Conservation (phyloP, 2,888 invertebrate genomes). For the Hyalella azteca region DNA sequence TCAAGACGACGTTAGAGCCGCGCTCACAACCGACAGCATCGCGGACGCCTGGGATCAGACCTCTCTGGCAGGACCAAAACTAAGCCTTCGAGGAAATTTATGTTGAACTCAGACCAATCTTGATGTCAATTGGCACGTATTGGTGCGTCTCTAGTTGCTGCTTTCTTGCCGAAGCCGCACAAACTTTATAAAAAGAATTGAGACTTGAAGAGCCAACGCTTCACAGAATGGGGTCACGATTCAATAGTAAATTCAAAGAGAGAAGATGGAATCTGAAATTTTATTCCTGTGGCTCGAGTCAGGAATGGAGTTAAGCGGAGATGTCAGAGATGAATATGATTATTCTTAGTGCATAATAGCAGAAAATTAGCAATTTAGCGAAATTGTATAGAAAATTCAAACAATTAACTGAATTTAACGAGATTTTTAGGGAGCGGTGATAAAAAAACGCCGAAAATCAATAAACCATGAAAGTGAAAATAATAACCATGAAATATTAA, state of each 20-base stretch:
- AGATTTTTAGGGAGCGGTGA: too few relatives aligned
- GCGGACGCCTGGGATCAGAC: slow-evolving; percentile 6
- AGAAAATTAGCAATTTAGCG: too few relatives aligned
- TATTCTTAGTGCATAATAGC: too few relatives aligned
- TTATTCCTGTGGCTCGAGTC: too few relatives aligned
- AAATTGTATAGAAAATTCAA: too few relatives aligned
- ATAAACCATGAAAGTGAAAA: too few relatives aligned
- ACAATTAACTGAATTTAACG: too few relatives aligned
- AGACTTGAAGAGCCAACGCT: background rate
- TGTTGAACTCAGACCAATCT: background rate
- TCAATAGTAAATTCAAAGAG: background rate
- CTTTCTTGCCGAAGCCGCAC: background rate
- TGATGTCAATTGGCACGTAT: slow-evolving; percentile 32
- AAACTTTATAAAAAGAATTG: slow-evolving; percentile 1
- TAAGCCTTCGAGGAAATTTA: slow-evolving; percentile 31
- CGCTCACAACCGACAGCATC: background rate
- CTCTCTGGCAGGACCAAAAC: slow-evolving; percentile 12
- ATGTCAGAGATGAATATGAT: too few relatives aligned
- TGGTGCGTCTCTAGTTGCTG: slow-evolving; percentile 29
- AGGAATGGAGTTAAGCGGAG: too few relatives aligned
- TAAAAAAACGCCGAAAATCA: too few relatives aligned
- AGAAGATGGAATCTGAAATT: background rate
- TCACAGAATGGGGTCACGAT: background rate
- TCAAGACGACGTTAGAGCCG: slow-evolving; percentile 17
- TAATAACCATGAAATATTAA: too few relatives aligned